Base-by-base conservation (phyloP, 2,888 invertebrate genomes). In the Branchellion lobata region DNA sequence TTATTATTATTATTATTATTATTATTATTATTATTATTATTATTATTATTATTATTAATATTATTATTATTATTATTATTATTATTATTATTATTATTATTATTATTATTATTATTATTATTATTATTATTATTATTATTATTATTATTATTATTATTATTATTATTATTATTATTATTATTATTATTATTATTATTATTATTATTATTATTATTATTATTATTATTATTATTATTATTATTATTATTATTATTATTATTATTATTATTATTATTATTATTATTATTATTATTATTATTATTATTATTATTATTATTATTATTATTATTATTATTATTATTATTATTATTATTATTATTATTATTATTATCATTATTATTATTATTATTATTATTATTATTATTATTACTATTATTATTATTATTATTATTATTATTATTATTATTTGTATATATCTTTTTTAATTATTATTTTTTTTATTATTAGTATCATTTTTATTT, bases 91-190 rank as follows among this genome's bases (percentile, higher is more conserved):
- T n/a, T 69, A 29, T n/a, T 69, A 29, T n/a, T 69, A 69, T n/a
- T 29, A 69, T n/a, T 69, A 69, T n/a, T 69, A 31, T n/a, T 29
- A 69, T n/a, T 29, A 69, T n/a, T 69, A 69, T 1, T 31, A 69
- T n/a, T 69, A 29, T 5, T 69, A 69, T n/a, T 69, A 69, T n/a
- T 69, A 69, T n/a, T 29, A 69, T n/a, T 69, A 69, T n/a, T 29
- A 69, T n/a, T 69, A 69, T n/a, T 69, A 69, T n/a, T 69, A 69
- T n/a, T 69, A 29, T n/a, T 69, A 69, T n/a, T 69, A 73, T n/a
- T 24, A 73, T n/a, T 36, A 2, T n/a, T 73, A 3, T 5, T 51
- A 14, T n/a, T 73, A 51, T n/a, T 73, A 51, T 8, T 40, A 51
- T n/a, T 73, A 47, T 21, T 72, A 31, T 21, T 73, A 36, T n/a